These are phyloP conservation scores for Lonchura striata DNA, from an alignment of 2,113 vertebrate species.

Conservation along the genomic window DNA sequence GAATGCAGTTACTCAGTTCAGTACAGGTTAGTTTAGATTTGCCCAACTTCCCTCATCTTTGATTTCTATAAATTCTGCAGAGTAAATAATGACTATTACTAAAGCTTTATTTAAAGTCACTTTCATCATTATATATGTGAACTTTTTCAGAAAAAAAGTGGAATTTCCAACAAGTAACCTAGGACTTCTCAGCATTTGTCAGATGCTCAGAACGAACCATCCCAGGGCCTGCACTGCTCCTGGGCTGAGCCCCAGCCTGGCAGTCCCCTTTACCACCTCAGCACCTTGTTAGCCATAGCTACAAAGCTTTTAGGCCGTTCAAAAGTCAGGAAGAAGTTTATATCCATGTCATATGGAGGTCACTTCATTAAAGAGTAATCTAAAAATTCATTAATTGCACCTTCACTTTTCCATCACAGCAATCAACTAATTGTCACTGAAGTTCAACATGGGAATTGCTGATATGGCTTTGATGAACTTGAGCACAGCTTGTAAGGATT, in stretches of 20 bases:
- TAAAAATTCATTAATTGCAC: neutral
- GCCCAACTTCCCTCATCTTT: neutral
- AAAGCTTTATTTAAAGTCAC: neutral
- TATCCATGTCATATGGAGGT: neutral
- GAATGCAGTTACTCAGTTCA: neutral
- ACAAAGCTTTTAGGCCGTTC: neutral
- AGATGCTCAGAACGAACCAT: neutral
- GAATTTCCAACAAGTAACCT: neutral
- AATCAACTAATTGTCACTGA: neutral
- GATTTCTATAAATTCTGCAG: neutral
- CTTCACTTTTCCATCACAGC: neutral
- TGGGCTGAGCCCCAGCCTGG: neutral
- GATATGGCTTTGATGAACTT: neutral
- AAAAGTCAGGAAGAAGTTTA: neutral
- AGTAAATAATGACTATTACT: neutral
- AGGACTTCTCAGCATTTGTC: neutral
- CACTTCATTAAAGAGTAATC: neutral
- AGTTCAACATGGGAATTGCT: neutral
- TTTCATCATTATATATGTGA: neutral
- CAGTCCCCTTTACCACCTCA: neutral
- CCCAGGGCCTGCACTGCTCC: neutral
- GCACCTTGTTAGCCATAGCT: neutral
- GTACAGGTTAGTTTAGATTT: neutral
- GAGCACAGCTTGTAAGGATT: neutral
- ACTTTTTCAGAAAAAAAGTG: neutral